Base-by-base conservation (phyloP, 2,888 invertebrate species). In the Thera obeliscata region DNA sequence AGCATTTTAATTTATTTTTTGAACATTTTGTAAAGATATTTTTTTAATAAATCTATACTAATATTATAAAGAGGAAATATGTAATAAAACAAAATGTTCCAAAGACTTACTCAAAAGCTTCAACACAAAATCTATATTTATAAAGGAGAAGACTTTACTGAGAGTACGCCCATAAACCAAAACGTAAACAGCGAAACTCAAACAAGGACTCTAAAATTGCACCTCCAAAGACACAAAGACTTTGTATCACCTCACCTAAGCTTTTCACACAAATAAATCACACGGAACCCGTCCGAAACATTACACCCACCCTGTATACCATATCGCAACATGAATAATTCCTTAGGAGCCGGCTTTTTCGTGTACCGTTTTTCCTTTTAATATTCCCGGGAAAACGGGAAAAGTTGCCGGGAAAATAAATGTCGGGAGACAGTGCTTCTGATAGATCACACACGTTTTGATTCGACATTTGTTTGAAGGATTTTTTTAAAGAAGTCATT, bases 391-490 rank as follows among this genome's bases (percentile, higher is more conserved):
- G 64, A 63, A 69, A 61, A 61, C 60, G 41, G 62, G 62, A 48
- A 62, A 65, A 62, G 64, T 61, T 57, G 72, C 75, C 72, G 71
- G 83, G 86, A 88, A 64, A 59, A 91, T 90, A 89, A 90, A 91
- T 91, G 87, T 86, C 80, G 82, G 78, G 87, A 89, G 89, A 90
- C 90, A 88, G 79, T 81, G 83, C 83, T 77, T 84, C 82, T 90
- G 91, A 91, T 91, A 87, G 90, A 91, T 91, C 80, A 84, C 62
- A 66, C 72, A 76, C 84, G 81, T 84, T 89, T 85, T 82, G 82
- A 86, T 85, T 83, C 82, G 79, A 33, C 46, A 55, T 68, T 56
- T 54, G 78, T 76, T 73, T 75, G 70, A 77, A 46, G 55, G 55
- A 49, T 69, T 65, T 52, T 60, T 56, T 66, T 61, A 9, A 33